Base-by-base conservation (phyloP, 1,140 invertebrate species). In the Eurosta solidaginis region DNA sequence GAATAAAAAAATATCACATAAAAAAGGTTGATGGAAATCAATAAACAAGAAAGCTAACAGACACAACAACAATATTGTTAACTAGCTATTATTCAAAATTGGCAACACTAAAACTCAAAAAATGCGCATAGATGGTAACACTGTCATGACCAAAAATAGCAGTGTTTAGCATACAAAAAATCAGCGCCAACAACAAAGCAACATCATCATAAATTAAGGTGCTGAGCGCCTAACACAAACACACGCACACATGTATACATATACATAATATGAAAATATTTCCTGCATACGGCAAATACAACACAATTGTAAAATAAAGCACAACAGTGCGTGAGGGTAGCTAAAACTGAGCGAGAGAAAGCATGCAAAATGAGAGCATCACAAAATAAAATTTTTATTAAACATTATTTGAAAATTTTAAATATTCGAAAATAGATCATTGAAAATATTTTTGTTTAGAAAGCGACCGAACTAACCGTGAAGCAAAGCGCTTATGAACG, bases 141-240 rank as follows among this genome's bases (percentile, higher is more conserved):
- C 27, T 20, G 4, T 45, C 17, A 76, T 76, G 49, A 76, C 75
- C 75, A 76, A 76, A 76, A 76, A 52, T 76, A 76, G 75, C 40
- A 76, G 40, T 76, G 22, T 76, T 17, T n/a, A 68, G 10, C 14
- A 68, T 33, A 68, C 33, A 68, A 68, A 68, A 68, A 68, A 33
- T n/a, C n/a, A n/a, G 33, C 29, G 36, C 59, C 36, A 68, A 68
- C 33, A 68, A 68, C 33, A 40, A 68, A 68, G 17, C 6, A 63
- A 63, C 59, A n/a, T 29, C 29, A 36, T 36, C 17, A 25, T 52
- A 14, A 7, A 52, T 2, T 3, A 52, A 52, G 49, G 22, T 22
- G 27, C 29, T 59, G 27, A 59, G 25, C 54, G n/a, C 27, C 54
- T 59, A 14, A 33, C 17, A 36, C 27, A 54, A 1, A 14, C 27